Evolutionary conservation across 2,797 vertebrate species (phyloP), one percentile per base, ranked within the genome.

Genomic region (Aeoliscus strigatus): DNA sequence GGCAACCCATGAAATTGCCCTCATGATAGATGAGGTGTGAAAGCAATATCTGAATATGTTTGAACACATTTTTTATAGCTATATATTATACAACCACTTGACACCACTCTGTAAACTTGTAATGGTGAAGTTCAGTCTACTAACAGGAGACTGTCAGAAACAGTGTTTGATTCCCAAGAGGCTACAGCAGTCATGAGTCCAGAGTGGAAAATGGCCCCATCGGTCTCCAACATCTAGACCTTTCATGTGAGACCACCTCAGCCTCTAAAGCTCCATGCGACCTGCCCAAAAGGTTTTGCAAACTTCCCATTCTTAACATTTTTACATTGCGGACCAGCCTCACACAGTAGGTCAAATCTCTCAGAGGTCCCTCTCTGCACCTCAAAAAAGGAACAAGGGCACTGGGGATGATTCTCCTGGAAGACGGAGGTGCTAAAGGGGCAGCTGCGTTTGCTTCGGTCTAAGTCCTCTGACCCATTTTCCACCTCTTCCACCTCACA

Each of bases 31-130:
- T 93, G 88, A 83, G 84, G 85, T 89, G 85, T 83, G 90, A 93
- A 91, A 88, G 89, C 88, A 90, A 90, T 91, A 91, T 91, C 91
- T 92, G 89, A 93, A 92, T 91, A 86, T 87, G 89, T 75, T 73
- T 32, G 15, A 23, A n/a, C n/a, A n/a, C n/a, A n/a, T n/a, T n/a
- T n/a, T n/a, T 21, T 61, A 58, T 47, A 48, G 50, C 47, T 44
- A 63, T 65, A 66, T 53, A 63, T 75, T 66, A 32, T 36, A 43
- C 55, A 25, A 43, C 38, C 39, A 14, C 16, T 23, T 48, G 65
- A 60, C 49, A 58, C 17, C 9, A 25, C 38, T 43, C 47, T 27
- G 17, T 46, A 15, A 1, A 63, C 41, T 57, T 54, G 9, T 30
- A 37, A 27, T 6, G 14, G 33, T 14, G 5, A 40, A 44, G 26